Evolutionary conservation across 1,140 invertebrate genomes (phyloP), one percentile per base, ranked within the genome.

Genomic region (Campoletis sonorensis): DNA sequence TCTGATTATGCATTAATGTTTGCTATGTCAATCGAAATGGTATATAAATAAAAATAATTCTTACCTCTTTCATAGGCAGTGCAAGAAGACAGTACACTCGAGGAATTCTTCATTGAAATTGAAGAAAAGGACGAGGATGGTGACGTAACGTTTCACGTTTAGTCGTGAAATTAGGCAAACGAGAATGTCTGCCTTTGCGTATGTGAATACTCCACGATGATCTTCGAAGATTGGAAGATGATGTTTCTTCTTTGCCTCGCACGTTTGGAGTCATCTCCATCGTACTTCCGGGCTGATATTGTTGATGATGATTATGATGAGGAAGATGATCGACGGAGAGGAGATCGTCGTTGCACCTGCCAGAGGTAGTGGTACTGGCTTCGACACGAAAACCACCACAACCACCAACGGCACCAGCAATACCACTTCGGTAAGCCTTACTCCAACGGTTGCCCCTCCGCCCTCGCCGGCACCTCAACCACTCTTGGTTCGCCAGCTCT

Each of bases 181-280:
- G 23, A 0, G 33, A 72, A 87, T 91, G 89, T 89, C 91, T 91
- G 85, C 91, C 91, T 80, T 92, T 92, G n/a, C 91, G 88, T 84
- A 92, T 92, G 84, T 91, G 87, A 82, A 92, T 92, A 87, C 88
- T 91, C 91, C 91, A 92, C 37, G 83, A 84, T 83, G 85, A 89
- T 91, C 91, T 91, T 81, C 91, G 88, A 64, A 92, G 83, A 83
- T 92, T 91, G 21, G 91, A 87, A 64, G 90, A 91, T 18, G 91
- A 91, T n/a, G 85, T 90, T 79, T 92, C 90, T 78, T 91, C 90
- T 83, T 86, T 87, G 73, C 90, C 90, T 84, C 90, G 87, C 78
- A 89, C 88, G 51, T 82, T 78, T 82, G 71, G 51, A 71, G n/a
- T 81, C 80, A 77, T 84, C 80, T 49, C 49, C 73, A 83, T 80